phyloP scores from a whole-genome alignment of 2,113 vertebrate genomes.

The Hippopotamus amphibius region DNA sequence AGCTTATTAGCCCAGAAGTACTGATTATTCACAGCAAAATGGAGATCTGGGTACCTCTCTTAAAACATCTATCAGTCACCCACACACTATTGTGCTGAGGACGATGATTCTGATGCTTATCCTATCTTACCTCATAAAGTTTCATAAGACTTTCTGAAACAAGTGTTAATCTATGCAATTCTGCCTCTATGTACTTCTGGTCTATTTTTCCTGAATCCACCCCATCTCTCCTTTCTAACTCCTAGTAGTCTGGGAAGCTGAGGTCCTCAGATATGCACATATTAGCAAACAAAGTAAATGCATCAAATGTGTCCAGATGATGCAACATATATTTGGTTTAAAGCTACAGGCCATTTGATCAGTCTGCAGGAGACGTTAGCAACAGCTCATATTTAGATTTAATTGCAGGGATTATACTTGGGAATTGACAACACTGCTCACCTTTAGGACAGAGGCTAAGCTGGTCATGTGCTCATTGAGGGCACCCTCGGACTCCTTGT shows the following conservation, averaged over 20 bases:
- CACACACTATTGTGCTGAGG: slow-evolving; percentile 61
- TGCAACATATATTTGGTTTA: not conserved
- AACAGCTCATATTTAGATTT: slow-evolving; percentile 35
- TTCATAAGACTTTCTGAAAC: slow-evolving; percentile 46
- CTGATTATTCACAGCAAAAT: slow-evolving; percentile 66
- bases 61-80: slow-evolving; percentile 73
- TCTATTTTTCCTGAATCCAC: slow-evolving; percentile 14
- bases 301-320: slow-evolving; percentile 49
- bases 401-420: not conserved
- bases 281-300: slow-evolving; percentile 46
- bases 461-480: slow-evolving; percentile 96
- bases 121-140: slow-evolving; percentile 64
- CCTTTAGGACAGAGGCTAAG: slow-evolving; percentile 96
- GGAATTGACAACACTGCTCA: slow-evolving; percentile 85
- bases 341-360: slow-evolving; percentile 44
- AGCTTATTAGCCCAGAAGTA: slow-evolving; percentile 64
- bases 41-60: slow-evolving; percentile 45
- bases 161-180: slow-evolving; percentile 4
- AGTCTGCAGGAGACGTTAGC: slow-evolving; percentile 8
- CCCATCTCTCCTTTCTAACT: slow-evolving; percentile 15
- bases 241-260: slow-evolving; percentile 58
- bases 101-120: slow-evolving; percentile 56
- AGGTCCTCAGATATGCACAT: slow-evolving; percentile 1
- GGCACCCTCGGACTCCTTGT: slow-evolving; percentile 97
- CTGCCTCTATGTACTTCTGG: slow-evolving; percentile 48